These are phyloP conservation scores for Miopithecus talapoin DNA, from an alignment of 2,797 vertebrate species.

Conservation along the genomic window DNA sequence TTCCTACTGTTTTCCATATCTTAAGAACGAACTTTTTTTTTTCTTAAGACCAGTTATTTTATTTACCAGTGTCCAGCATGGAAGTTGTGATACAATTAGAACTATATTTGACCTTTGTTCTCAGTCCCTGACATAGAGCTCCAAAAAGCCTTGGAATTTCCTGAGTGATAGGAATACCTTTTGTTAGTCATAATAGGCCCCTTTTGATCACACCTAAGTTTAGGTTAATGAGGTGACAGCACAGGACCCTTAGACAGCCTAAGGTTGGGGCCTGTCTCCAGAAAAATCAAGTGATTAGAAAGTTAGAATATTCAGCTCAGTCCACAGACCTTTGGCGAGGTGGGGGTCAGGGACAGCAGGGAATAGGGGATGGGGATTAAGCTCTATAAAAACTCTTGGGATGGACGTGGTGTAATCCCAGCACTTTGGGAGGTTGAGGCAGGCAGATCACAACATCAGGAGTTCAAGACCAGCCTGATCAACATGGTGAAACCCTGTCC, in stretches of 20 bases:
- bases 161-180: neutral
- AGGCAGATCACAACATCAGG: no score
- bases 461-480: no score
- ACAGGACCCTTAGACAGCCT: neutral
- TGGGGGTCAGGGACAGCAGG: no score
- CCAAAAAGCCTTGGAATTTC: neutral
- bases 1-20: neutral
- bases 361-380: neutral
- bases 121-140: neutral
- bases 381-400: neutral
- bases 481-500: no score
- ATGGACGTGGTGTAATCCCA: no score
- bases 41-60: neutral
- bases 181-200: neutral
- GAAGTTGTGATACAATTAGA: neutral
- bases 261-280: neutral
- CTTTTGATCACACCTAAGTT: neutral
- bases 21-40: constrained; percentile 7
- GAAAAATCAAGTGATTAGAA: neutral
- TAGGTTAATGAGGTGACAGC: neutral
- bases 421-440: no score
- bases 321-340: no score
- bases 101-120: neutral
- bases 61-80: neutral
- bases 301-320: neutral